Percentiles rank a stretch among this genome's conserved stretches.
phyloP scores from a whole-genome alignment of 1,140 invertebrate species.

The Augochlora pura region DNA sequence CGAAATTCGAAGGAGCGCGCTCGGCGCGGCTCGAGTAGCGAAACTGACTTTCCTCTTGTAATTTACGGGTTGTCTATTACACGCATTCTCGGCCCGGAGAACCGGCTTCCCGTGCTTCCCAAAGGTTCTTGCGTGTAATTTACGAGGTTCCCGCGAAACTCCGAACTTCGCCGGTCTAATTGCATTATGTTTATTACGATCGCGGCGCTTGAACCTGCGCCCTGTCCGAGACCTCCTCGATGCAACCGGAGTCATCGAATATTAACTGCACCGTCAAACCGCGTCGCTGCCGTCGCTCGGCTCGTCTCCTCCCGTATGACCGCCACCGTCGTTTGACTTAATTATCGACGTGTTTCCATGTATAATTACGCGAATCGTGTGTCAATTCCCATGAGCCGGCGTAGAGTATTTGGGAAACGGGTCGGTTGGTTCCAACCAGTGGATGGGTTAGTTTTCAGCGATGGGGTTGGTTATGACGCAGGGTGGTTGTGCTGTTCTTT shows the following conservation, averaged over 20 bases:
- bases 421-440: too few species aligned
- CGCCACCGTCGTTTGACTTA: constrained; percentile 52
- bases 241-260: neutral
- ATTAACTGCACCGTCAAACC: neutral
- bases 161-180: neutral
- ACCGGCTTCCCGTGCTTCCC: neutral
- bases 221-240: too few species aligned
- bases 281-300: neutral
- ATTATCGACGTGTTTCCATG: constrained; percentile 41
- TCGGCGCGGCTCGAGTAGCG: too few species aligned
- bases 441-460: too few species aligned
- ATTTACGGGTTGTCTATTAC: neutral
- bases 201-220: too few species aligned
- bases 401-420: too few species aligned
- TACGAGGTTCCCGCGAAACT: neutral
- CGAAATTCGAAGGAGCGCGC: neutral
- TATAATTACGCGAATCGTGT: constrained; percentile 46
- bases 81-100: neutral
- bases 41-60: neutral
- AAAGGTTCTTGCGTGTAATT: neutral
- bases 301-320: too few species aligned
- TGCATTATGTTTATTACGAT: neutral
- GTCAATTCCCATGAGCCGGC: constrained; percentile 45
- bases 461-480: too few species aligned
- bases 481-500: too few species aligned